Evolutionary conservation across 2,888 invertebrate genomes (phyloP), one percentile per base, ranked within the genome.

Genomic region (Melitaea athalia): DNA sequence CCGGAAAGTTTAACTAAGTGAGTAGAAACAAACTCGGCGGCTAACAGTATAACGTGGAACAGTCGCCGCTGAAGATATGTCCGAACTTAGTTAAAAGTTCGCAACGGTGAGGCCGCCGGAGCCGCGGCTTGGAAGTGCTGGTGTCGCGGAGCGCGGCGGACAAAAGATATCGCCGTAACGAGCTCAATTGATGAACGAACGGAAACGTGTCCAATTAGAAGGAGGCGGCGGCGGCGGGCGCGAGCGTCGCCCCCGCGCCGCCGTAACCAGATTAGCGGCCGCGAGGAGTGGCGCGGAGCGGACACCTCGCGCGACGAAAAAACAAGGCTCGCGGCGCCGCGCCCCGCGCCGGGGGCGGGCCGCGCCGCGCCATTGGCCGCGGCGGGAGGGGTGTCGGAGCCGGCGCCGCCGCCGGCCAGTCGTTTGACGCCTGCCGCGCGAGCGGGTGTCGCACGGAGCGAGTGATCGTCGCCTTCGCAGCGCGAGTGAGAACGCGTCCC

Each of bases 141-240:
- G 38, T 38, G 38, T 38, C 38, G 38, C 38, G 38, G 38, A 38
- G 38, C 38, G 38, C 38, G 65, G 67, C 66, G 71, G 82, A 87
- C 88, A 87, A 87, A 86, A 90, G 89, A 89, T 86, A 86, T 85
- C 82, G 85, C 72, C 86, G 85, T 90, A 92, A 92, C 91, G 89
- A 92, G 91, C 88, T 88, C 91, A 91, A 92, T 91, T 91, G 91
- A 91, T 85, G 91, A 90, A 89, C 80, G 80, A 89, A 90, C 91
- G 92, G 91, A 92, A 92, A 92, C 91, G 90, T 90, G 91, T 89
- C 91, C 92, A 92, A 92, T 92, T 91, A 92, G 90, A 88, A 90
- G 89, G 85, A 88, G 90, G 90, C 88, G 89, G 89, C 86, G 75
- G 38, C 38, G 38, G 83, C 82, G 67, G 67, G 63, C 80, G 83